These are phyloP conservation scores for Euleptes europaea DNA, from an alignment of 2,113 vertebrate genomes.

Conservation along the genomic window DNA sequence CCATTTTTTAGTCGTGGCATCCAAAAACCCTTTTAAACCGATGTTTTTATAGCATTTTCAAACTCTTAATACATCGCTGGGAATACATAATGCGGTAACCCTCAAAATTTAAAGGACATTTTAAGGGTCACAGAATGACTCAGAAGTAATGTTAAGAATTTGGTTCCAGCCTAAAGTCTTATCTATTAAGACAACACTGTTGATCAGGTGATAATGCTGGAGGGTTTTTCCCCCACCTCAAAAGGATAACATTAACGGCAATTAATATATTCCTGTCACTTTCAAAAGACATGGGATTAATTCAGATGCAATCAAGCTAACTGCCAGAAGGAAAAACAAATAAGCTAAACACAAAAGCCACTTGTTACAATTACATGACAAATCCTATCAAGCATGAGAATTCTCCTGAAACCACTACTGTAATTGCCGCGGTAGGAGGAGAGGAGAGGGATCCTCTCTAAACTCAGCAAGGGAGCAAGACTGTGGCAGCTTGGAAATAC, in stretches of 20 bases:
- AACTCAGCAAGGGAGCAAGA: background rate
- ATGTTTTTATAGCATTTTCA: no score
- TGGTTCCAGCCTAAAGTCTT: background rate
- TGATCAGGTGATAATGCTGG: background rate
- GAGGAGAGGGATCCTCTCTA: background rate
- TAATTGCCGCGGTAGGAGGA: background rate
- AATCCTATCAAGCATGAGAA: constrained; percentile 23
- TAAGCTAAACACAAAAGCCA: constrained; percentile 21
- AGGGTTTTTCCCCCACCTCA: background rate
- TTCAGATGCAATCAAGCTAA: constrained; percentile 19
- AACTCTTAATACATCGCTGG: no score
- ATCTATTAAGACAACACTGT: background rate
- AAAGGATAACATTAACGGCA: background rate
- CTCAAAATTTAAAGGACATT: background rate
- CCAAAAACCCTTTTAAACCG: no score
- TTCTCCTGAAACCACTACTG: constrained; percentile 7
- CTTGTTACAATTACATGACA: constrained; percentile 7
- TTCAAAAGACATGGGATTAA: constrained; percentile 12
- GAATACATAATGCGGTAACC: no score
- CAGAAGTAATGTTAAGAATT: background rate
- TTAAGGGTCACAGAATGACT: background rate
- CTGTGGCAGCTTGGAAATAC: background rate
- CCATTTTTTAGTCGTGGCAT: no score
- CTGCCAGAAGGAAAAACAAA: constrained; percentile 24
- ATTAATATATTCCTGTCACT: constrained; percentile 7